phyloP scores from a whole-genome alignment of 2,113 vertebrate genomes.

The Alligator mississippiensis region DNA sequence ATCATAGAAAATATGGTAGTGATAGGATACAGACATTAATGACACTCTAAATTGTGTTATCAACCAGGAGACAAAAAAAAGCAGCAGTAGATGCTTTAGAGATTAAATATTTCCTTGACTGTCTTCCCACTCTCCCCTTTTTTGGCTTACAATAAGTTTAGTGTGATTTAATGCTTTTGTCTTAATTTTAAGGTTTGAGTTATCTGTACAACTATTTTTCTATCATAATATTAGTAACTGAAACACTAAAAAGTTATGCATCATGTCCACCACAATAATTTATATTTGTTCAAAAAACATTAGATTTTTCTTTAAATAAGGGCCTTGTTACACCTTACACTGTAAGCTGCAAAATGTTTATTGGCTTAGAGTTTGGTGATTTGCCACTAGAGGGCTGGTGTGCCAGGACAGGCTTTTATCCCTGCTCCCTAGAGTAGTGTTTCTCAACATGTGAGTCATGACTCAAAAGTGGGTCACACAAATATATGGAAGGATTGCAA shows the following conservation, averaged over 20 bases:
- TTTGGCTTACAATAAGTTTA: background rate
- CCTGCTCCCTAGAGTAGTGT: no score
- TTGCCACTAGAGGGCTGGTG: no score
- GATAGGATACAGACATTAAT: background rate
- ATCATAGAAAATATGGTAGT: background rate
- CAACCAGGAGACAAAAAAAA: background rate
- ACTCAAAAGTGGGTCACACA: no score
- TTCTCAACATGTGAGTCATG: no score
- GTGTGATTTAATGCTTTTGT: background rate
- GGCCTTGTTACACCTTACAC: no score
- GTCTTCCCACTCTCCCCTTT: background rate
- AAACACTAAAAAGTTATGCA: slow-evolving; percentile 13
- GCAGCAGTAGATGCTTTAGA: background rate
- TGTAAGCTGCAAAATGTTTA: no score
- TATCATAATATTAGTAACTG: background rate
- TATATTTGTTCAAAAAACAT: background rate
- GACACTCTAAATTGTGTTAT: background rate
- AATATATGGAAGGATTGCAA: no score
- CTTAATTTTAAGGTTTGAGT: background rate
- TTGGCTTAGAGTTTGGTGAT: no score
- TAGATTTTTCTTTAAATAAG: background rate
- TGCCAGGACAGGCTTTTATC: no score
- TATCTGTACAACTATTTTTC: background rate
- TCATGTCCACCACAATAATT: background rate
- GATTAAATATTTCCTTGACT: slow-evolving; percentile 1